These are phyloP conservation scores for Trissolcus japonicus DNA, from an alignment of 2,888 invertebrate species.

Conservation along the genomic window DNA sequence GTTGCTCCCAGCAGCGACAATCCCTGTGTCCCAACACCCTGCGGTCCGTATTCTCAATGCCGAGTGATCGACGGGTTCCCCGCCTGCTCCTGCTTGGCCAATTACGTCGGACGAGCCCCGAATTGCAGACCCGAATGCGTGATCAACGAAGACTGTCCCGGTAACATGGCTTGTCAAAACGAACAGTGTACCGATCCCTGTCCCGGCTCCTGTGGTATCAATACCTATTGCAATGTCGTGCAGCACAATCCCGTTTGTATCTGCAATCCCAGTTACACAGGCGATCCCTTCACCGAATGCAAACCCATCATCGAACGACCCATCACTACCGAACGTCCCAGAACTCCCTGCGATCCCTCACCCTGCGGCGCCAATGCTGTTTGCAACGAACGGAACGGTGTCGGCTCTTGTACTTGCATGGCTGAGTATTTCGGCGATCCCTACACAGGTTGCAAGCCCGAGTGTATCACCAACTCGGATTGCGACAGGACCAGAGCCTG, in stretches of 20 bases:
- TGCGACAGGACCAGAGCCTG: slow-evolving; percentile 87
- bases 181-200: slow-evolving; percentile 88
- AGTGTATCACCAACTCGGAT: slow-evolving; percentile 86
- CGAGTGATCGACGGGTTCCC: slow-evolving; percentile 85
- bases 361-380: slow-evolving; percentile 90
- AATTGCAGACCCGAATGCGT: slow-evolving; percentile 86
- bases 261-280: slow-evolving; percentile 81
- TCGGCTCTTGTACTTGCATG: slow-evolving; percentile 89
- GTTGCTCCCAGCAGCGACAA: slow-evolving; percentile 77
- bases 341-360: slow-evolving; percentile 69
- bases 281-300: slow-evolving; percentile 86
- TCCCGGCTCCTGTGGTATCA: slow-evolving; percentile 84
- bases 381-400: slow-evolving; percentile 89
- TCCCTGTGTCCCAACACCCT: slow-evolving; percentile 89
- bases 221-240: slow-evolving; percentile 84
- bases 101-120: slow-evolving; percentile 83
- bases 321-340: slow-evolving; percentile 80
- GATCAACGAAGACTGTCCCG: slow-evolving; percentile 85
- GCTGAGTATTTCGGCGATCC: slow-evolving; percentile 92
- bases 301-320: slow-evolving; percentile 75
- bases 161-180: slow-evolving; percentile 84
- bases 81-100: slow-evolving; percentile 85
- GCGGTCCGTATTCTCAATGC: slow-evolving; percentile 90
- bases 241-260: slow-evolving; percentile 87
- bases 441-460: slow-evolving; percentile 89